A percentile compares a stretch with the other conserved stretches of the same genome.
Conservation (phyloP, 1,140 invertebrate genomes). For the Melipona quadrifasciata region DNA sequence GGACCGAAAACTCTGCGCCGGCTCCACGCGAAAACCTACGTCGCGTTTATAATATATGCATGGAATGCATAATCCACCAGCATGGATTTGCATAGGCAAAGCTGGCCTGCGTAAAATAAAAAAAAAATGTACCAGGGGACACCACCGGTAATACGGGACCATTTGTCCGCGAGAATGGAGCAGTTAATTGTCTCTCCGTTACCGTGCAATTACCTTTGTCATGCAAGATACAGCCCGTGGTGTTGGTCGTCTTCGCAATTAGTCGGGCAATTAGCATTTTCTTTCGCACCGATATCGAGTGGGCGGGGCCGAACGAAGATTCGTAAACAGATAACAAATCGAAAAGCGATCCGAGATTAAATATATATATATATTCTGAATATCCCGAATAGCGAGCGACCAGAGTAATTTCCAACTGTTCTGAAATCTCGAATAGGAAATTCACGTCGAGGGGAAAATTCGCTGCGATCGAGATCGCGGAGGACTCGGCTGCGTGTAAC, state of each 20-base stretch:
- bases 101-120: slow-evolving; percentile 44
- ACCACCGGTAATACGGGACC: slow-evolving; percentile 43
- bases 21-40: neutral
- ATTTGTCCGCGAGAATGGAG: slow-evolving; percentile 62
- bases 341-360: neutral
- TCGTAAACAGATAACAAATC: slow-evolving; percentile 2
- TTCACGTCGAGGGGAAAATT: neutral
- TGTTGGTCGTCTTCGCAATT: slow-evolving; percentile 52
- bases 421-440: slow-evolving; percentile 8
- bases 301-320: neutral
- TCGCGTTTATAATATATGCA: slow-evolving; percentile 55
- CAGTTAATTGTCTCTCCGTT: slow-evolving; percentile 64
- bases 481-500: no score
- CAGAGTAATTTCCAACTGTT: slow-evolving; percentile 12
- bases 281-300: slow-evolving; percentile 25
- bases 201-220: slow-evolving; percentile 65
- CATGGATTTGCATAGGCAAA: slow-evolving; percentile 53
- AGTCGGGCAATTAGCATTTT: slow-evolving; percentile 59
- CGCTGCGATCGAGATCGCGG: neutral
- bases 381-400: neutral
- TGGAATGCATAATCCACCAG: slow-evolving; percentile 58
- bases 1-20: neutral
- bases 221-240: slow-evolving; percentile 43
- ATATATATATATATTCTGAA: neutral
- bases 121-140: neutral